Percentiles rank a stretch among this genome's conserved stretches.
Evolutionary conservation across 2,797 vertebrate species (phyloP).

Genomic region (Takifugu ocellatus): DNA sequence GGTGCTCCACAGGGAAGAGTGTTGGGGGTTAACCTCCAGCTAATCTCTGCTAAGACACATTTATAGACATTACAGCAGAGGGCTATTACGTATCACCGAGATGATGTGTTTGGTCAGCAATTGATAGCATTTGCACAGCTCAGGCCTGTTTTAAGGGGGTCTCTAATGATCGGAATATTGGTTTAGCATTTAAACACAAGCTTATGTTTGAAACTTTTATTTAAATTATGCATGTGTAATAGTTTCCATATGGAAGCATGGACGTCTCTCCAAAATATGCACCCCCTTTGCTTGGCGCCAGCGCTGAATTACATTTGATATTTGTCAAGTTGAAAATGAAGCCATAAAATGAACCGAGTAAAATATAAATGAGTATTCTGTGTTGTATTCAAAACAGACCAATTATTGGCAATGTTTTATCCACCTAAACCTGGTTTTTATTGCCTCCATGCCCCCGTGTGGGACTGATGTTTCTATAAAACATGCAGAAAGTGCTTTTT

Average conservation of each 20-base stretch:
- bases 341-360: neutral
- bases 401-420: neutral
- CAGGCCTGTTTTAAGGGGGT: conserved; percentile 12
- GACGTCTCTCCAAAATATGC: conserved; percentile 27
- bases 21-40: conserved; percentile 40
- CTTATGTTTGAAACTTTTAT: conserved; percentile 39
- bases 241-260: conserved; percentile 42
- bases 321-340: conserved; percentile 17
- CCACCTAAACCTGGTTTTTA: conserved; percentile 10
- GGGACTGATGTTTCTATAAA: conserved; percentile 37
- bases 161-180: conserved; percentile 34
- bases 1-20: conserved; percentile 39
- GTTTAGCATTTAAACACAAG: conserved; percentile 42
- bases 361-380: conserved; percentile 14
- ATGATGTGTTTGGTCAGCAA: conserved; percentile 45
- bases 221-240: conserved; percentile 38
- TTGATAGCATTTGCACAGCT: conserved; percentile 2
- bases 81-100: conserved; percentile 17
- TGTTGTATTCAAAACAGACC: neutral
- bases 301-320: conserved; percentile 32
- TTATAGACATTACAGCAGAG: conserved; percentile 54
- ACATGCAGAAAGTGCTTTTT: conserved; percentile 28
- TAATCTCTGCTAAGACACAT: conserved; percentile 61
- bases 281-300: conserved; percentile 22
- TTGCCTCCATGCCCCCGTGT: conserved; percentile 10